phyloP scores from a whole-genome alignment of 2,797 vertebrate species.

The Cirrhinus molitorella region DNA sequence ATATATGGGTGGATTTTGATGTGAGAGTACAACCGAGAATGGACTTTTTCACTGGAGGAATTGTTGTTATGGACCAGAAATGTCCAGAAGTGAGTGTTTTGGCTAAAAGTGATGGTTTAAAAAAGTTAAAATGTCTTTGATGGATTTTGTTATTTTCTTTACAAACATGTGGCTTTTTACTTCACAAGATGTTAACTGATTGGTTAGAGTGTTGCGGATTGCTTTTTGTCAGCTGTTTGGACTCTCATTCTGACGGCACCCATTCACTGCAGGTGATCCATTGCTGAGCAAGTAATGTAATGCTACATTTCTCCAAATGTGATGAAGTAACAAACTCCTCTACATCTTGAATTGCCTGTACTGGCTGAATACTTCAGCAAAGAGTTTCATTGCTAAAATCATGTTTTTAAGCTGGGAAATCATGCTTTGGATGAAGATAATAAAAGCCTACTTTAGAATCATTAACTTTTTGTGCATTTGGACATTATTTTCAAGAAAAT shows the following conservation, averaged over 20 bases:
- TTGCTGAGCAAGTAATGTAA: not conserved
- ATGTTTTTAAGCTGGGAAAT: not conserved
- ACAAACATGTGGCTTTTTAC: no score
- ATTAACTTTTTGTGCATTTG: not conserved
- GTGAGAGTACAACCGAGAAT: not conserved
- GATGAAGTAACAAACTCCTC: not conserved
- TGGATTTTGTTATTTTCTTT: no score
- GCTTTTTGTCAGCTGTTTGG: not conserved
- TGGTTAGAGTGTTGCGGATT: no score
- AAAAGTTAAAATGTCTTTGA: no score
- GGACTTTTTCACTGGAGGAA: not conserved
- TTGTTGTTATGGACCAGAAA: not conserved
- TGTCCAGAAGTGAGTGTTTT: no score
- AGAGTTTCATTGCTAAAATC: not conserved
- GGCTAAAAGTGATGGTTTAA: not conserved
- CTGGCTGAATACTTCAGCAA: no score
- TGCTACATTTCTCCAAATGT: not conserved
- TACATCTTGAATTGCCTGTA: not conserved
- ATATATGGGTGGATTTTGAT: not conserved
- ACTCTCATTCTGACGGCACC: not conserved
- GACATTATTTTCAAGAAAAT: conserved; percentile 3
- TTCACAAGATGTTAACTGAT: no score
- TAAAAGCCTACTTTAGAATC: not conserved
- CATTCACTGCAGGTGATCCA: not conserved
- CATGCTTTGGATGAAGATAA: not conserved